A percentile compares a stretch with the other conserved stretches of the same genome.
Conservation (phyloP, 2,888 invertebrate species). For the Heliconius aoede region DNA sequence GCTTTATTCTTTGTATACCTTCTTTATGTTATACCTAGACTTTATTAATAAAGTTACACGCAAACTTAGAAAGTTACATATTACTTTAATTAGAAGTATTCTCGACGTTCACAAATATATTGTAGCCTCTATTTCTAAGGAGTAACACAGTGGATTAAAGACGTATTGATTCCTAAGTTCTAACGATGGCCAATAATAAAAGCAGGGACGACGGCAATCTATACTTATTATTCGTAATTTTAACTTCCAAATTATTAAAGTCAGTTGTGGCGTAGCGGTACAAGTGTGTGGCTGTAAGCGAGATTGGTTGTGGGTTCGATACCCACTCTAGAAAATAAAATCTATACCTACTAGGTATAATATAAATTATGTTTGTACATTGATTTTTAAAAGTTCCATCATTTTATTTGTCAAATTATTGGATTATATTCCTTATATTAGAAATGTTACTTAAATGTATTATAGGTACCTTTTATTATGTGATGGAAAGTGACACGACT, state of each 20-base stretch:
- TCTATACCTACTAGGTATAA: too few species aligned
- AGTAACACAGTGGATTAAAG: neutral
- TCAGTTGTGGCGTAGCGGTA: too few species aligned
- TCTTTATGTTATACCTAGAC: neutral
- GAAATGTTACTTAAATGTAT: too few species aligned
- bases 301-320: too few species aligned
- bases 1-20: neutral
- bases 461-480: too few species aligned
- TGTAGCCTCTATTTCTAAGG: constrained; percentile 1
- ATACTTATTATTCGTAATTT: neutral
- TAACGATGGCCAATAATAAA: neutral
- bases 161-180: neutral
- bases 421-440: too few species aligned
- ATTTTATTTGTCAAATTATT: too few species aligned
- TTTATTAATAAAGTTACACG: neutral
- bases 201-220: neutral
- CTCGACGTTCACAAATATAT: neutral
- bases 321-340: too few species aligned
- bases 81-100: neutral
- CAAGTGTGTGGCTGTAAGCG: too few species aligned
- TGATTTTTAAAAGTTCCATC: too few species aligned
- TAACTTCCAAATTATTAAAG: neutral
- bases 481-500: too few species aligned
- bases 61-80: neutral
- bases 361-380: too few species aligned